These are phyloP conservation scores for Chloroceryle inda DNA, from an alignment of 2,797 vertebrate species.

Conservation along the genomic window DNA sequence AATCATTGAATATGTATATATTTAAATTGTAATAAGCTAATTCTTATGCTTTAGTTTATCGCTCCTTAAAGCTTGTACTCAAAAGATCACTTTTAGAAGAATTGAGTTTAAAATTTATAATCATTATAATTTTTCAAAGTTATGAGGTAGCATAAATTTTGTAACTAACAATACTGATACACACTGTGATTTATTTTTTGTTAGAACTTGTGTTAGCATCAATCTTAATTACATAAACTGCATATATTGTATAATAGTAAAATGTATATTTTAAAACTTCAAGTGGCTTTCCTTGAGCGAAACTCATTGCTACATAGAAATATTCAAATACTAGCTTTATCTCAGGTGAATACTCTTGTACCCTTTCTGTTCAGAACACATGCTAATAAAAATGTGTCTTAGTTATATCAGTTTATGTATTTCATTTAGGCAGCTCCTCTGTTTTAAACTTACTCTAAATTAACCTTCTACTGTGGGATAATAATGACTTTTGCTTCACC, in stretches of 20 bases:
- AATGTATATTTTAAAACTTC: conserved; percentile 48
- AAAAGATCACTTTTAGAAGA: conserved; percentile 62
- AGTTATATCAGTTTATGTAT: conserved; percentile 63
- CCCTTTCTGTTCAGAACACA: conserved; percentile 73
- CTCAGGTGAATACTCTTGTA: conserved; percentile 84
- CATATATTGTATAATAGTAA: conserved; percentile 82
- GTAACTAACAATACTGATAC: conserved; percentile 81
- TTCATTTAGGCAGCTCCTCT: conserved; percentile 67
- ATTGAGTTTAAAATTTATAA: conserved; percentile 77
- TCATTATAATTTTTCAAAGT: conserved; percentile 76
- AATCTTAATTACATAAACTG: conserved; percentile 80
- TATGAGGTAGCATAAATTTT: conserved; percentile 79
- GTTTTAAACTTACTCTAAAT: conserved; percentile 71
- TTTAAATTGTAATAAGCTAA: conserved; percentile 73
- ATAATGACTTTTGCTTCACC: conserved; percentile 72
- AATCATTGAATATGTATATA: conserved; percentile 76
- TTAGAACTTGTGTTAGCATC: conserved; percentile 78
- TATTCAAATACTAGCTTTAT: conserved; percentile 83
- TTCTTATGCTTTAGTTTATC: conserved; percentile 76
- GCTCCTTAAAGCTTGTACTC: conserved; percentile 69
- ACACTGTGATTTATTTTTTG: conserved; percentile 80
- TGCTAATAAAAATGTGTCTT: conserved; percentile 67
- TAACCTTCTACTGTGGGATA: conserved; percentile 62
- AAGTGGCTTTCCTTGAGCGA: conserved; percentile 76
- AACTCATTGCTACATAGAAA: conserved; percentile 80